A percentile compares a stretch with the other conserved stretches of the same genome.
phyloP scores from a whole-genome alignment of 2,113 vertebrate species.

The Oncorhynchus mykiss region DNA sequence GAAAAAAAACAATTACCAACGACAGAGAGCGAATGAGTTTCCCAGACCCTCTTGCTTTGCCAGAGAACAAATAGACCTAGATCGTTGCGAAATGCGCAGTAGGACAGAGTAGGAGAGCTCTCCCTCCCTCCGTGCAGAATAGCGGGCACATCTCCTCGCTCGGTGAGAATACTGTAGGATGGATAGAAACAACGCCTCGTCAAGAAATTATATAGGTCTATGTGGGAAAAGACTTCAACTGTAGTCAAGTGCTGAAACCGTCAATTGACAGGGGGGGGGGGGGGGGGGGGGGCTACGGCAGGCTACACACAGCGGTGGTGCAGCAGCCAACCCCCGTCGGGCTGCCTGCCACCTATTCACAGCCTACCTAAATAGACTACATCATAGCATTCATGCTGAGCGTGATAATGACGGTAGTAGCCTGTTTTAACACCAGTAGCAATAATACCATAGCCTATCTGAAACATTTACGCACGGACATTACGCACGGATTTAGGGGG shows the following conservation, averaged over 20 bases:
- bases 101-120: not conserved
- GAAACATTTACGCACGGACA: too few species aligned
- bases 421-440: too few species aligned
- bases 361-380: too few species aligned
- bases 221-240: not conserved
- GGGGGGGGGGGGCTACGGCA: too few species aligned
- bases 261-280: too few species aligned
- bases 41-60: not conserved
- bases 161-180: not conserved
- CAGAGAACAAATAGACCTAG: not conserved
- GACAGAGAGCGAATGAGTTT: constrained; percentile 47
- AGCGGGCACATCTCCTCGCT: not conserved
- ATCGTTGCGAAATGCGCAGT: constrained; percentile 4
- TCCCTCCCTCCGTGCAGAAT: not conserved
- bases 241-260: too few species aligned
- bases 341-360: not conserved
- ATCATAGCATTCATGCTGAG: too few species aligned
- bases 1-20: constrained; percentile 26
- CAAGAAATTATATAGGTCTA: not conserved
- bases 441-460: too few species aligned
- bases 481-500: too few species aligned
- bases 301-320: too few species aligned
- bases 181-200: not conserved
- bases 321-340: not conserved
- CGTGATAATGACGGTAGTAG: too few species aligned